A percentile compares a stretch with the other conserved stretches of the same genome.
These are phyloP conservation scores for Malaclemys terrapin DNA, from an alignment of 2,113 vertebrate species.

Conservation along the genomic window DNA sequence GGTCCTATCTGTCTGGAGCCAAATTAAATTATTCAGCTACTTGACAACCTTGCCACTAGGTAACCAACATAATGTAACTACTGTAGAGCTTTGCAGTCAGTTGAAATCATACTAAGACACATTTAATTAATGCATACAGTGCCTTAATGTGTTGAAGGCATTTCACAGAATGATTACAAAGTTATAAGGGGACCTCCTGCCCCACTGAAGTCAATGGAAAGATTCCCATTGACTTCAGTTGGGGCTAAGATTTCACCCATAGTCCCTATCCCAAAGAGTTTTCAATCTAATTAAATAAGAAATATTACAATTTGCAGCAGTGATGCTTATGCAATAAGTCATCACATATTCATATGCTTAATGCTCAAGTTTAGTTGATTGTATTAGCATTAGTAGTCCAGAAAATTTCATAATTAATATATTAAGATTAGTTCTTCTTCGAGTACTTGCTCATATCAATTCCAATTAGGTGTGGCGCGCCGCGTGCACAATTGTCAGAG, in stretches of 20 bases:
- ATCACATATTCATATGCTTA: background rate
- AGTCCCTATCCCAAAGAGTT: background rate
- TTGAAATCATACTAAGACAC: background rate
- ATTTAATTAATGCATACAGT: background rate
- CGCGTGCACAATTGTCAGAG: no score
- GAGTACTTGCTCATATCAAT: no score
- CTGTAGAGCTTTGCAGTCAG: background rate
- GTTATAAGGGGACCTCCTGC: background rate
- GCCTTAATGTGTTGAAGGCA: background rate
- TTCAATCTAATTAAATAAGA: background rate
- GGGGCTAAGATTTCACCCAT: background rate
- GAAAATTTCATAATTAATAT: background rate
- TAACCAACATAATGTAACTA: background rate
- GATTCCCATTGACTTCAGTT: background rate
- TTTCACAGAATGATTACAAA: background rate
- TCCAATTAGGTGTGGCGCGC: no score
- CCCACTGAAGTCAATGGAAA: background rate
- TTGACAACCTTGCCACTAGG: background rate
- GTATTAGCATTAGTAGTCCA: background rate
- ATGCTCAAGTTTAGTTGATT: background rate
- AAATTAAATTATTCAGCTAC: background rate
- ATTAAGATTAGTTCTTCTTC: background rate
- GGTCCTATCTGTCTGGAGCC: background rate
- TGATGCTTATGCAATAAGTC: background rate
- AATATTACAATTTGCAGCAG: background rate